Conservation (phyloP, 2,888 invertebrate genomes). For the Nemotelus pantherinus region DNA sequence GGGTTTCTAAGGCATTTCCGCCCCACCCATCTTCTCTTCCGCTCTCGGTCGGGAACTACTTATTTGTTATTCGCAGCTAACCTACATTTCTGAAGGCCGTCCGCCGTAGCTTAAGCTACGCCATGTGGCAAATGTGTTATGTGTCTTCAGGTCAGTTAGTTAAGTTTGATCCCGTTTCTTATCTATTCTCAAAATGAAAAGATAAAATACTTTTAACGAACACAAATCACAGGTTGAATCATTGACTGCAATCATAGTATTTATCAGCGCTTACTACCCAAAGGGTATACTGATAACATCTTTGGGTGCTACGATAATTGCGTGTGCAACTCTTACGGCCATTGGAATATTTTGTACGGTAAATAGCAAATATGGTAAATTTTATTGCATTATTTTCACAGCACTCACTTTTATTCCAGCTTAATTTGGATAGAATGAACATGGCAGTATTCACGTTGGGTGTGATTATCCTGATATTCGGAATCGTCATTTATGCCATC, state of each 20-base stretch:
- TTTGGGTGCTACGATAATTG: background rate
- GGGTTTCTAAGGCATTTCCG: too few species aligned
- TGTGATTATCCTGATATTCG: background rate
- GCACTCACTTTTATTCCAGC: background rate
- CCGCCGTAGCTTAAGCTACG: too few species aligned
- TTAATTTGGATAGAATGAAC: slow-evolving; percentile 10
- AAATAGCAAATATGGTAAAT: background rate
- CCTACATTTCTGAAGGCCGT: too few species aligned
- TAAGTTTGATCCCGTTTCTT: too few species aligned
- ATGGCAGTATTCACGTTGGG: background rate
- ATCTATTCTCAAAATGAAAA: too few species aligned
- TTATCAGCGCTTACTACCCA: slow-evolving; percentile 5
- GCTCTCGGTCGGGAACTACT: too few species aligned
- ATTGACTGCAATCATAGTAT: background rate
- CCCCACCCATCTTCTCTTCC: too few species aligned
- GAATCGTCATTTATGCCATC: background rate
- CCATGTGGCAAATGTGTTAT: too few species aligned
- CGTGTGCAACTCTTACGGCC: background rate
- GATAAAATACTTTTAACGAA: background rate
- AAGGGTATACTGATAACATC: background rate
- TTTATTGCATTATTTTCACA: background rate
- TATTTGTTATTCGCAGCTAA: too few species aligned
- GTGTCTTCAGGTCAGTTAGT: too few species aligned
- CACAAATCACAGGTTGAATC: slow-evolving; percentile 17
- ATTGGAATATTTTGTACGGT: slow-evolving; percentile 13